Evolutionary conservation across 1,140 invertebrate species (phyloP).

Genomic region (Cydia fagiglandana): DNA sequence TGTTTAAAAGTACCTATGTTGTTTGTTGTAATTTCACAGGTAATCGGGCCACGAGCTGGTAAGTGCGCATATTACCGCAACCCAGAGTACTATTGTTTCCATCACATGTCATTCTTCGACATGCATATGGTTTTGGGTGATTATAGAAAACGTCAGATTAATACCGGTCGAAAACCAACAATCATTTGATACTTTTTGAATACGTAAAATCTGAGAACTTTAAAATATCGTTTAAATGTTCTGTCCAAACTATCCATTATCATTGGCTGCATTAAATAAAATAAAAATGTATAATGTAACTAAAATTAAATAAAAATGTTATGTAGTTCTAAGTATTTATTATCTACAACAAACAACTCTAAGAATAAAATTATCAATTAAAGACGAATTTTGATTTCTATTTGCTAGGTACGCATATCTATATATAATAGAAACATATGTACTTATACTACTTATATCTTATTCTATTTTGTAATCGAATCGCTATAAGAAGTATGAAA

Average conservation of each 20-base stretch:
- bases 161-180: conserved; percentile 37
- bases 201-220: background rate
- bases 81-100: conserved; percentile 39
- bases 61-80: conserved; percentile 38
- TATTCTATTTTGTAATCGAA: too few relatives aligned
- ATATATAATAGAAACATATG: too few relatives aligned
- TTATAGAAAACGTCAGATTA: conserved; percentile 7
- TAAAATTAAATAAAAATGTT: background rate
- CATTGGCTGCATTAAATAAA: background rate
- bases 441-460: too few relatives aligned
- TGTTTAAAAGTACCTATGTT: too few relatives aligned
- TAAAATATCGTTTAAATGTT: background rate
- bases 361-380: background rate
- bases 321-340: conserved; percentile 9
- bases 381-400: background rate
- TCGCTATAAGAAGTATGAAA: too few relatives aligned
- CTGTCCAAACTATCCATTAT: too few relatives aligned
- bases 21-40: conserved; percentile 42
- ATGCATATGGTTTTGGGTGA: conserved; percentile 25
- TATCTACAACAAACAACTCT: conserved; percentile 19
- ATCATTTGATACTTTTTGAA: background rate
- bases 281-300: background rate
- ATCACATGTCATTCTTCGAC: conserved; percentile 39
- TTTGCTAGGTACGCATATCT: too few relatives aligned
- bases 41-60: conserved; percentile 41